These are phyloP conservation scores for Brienomyrus brachyistius DNA, from an alignment of 2,113 vertebrate genomes.

Conservation along the genomic window DNA sequence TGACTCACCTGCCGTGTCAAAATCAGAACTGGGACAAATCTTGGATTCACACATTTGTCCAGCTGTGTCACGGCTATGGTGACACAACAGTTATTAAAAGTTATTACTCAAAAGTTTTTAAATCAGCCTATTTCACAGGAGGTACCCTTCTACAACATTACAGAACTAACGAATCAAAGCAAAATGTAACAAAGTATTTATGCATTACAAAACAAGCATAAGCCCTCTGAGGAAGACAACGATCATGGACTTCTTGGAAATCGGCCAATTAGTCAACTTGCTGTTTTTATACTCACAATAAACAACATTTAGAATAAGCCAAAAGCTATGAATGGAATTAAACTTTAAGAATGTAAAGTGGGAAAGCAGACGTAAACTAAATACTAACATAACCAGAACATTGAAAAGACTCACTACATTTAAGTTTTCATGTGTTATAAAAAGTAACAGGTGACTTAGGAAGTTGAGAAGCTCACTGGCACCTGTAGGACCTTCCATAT, in stretches of 20 bases:
- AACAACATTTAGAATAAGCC: not conserved
- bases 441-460: not conserved
- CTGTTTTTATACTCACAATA: not conserved
- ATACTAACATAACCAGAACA: not conserved
- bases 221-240: not conserved
- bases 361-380: not conserved
- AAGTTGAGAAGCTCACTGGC: not conserved
- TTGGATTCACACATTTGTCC: not conserved
- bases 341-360: not conserved
- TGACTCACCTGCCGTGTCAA: not conserved
- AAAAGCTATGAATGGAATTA: not conserved
- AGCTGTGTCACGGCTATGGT: not conserved
- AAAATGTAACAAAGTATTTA: not conserved
- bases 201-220: not conserved
- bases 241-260: not conserved
- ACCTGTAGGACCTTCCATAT: not conserved
- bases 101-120: not conserved
- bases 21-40: not conserved
- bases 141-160: not conserved
- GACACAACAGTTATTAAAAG: not conserved
- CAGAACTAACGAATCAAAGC: not conserved
- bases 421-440: not conserved
- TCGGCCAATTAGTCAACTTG: not conserved
- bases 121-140: not conserved
- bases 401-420: not conserved